These are phyloP conservation scores for Stenotaenia linearis DNA, from an alignment of 2,888 invertebrate species.

Conservation along the genomic window DNA sequence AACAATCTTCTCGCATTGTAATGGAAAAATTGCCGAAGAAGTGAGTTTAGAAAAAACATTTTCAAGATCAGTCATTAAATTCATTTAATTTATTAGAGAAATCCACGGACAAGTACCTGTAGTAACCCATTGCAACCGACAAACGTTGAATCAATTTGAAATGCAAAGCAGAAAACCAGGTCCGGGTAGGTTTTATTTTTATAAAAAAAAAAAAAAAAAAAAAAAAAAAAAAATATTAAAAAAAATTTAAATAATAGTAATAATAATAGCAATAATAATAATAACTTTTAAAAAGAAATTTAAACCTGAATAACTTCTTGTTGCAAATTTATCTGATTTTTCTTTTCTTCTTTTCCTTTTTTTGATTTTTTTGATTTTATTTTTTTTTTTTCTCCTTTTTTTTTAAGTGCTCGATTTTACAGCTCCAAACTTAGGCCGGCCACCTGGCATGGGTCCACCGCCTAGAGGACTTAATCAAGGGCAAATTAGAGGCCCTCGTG, in stretches of 20 bases:
- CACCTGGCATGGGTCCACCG: conserved; percentile 43
- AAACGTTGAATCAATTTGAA: conserved; percentile 62
- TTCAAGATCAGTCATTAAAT: background rate
- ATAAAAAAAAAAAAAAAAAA: no score
- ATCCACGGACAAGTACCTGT: conserved; percentile 92
- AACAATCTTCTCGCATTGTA: conserved; percentile 77
- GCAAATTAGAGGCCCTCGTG: conserved; percentile 34
- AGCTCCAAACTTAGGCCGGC: conserved; percentile 1
- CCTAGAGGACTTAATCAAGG: conserved; percentile 29
- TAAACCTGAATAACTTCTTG: background rate
- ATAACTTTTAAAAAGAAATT: background rate
- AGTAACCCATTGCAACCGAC: conserved; percentile 92
- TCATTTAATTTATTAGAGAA: conserved; percentile 50
- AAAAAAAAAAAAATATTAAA: no score
- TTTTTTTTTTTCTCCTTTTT: background rate
- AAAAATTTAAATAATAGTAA: no score
- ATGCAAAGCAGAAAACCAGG: conserved; percentile 46
- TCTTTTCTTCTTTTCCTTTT: background rate
- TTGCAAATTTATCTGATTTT: background rate
- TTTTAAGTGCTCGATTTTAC: background rate
- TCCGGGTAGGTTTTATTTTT: conserved; percentile 31
- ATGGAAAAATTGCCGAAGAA: conserved; percentile 92
- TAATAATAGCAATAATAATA: no score
- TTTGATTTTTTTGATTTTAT: background rate
- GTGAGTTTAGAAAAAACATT: conserved; percentile 36